Evolutionary conservation across 1,140 invertebrate genomes (phyloP).

Genomic region (Sarcophaga peregrina): DNA sequence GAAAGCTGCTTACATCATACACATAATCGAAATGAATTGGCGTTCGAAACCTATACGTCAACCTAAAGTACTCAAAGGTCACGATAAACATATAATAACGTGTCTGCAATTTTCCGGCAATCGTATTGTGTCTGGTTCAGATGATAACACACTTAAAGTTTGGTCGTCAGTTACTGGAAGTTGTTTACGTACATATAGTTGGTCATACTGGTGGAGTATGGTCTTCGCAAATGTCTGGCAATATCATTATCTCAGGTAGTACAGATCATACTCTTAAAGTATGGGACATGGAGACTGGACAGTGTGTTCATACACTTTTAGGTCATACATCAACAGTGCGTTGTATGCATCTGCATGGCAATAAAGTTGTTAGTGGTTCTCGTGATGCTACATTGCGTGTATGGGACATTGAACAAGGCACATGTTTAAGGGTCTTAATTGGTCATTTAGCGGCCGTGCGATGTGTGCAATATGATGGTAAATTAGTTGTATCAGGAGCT

Average conservation of each 20-base stretch:
- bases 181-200: constrained; percentile 89
- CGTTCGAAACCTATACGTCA: constrained; percentile 82
- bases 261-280: constrained; percentile 97
- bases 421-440: constrained; percentile 91
- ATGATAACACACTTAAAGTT: constrained; percentile 98
- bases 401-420: constrained; percentile 94
- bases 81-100: constrained; percentile 99
- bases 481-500: constrained; percentile 93
- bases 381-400: constrained; percentile 95
- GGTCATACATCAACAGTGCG: constrained; percentile 98
- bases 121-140: constrained; percentile 96
- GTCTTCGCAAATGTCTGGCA: constrained; percentile 97
- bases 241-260: constrained; percentile 94
- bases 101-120: constrained; percentile 97
- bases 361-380: constrained; percentile 96
- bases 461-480: constrained; percentile 98
- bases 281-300: constrained; percentile 94
- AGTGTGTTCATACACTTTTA: constrained; percentile 91
- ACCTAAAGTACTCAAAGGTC: constrained; percentile 92
- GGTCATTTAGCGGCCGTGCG: constrained; percentile 97
- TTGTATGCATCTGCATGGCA: constrained; percentile 95
- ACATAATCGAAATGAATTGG: constrained; percentile 97
- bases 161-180: constrained; percentile 97
- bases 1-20: constrained; percentile 88
- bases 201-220: constrained; percentile 99